Evolutionary conservation across 1,140 invertebrate genomes (phyloP).

Genomic region (Drosophila mayri): DNA sequence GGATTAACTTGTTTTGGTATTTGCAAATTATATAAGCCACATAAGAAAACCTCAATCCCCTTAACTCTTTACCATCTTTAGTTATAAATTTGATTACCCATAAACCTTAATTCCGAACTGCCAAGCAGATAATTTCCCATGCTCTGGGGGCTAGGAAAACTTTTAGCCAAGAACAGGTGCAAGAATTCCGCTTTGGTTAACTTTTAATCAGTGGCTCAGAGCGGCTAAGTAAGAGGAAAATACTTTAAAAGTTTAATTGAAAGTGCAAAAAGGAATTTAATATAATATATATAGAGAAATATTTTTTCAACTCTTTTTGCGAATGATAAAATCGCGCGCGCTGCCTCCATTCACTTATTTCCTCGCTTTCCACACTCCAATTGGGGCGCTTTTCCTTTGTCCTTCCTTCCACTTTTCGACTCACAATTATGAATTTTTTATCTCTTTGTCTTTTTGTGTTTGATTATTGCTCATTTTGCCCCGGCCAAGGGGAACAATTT

Average conservation of each 20-base stretch:
- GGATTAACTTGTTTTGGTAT: background rate
- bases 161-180: slow-evolving; percentile 28
- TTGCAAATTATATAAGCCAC: too few species aligned
- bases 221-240: slow-evolving; percentile 2
- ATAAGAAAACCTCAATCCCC: background rate
- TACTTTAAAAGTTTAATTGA: slow-evolving; percentile 51
- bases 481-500: slow-evolving; percentile 33
- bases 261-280: slow-evolving; percentile 24
- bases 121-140: slow-evolving; percentile 14
- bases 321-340: slow-evolving; percentile 29
- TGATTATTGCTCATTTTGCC: slow-evolving; percentile 60
- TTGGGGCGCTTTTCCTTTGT: slow-evolving; percentile 23
- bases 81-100: background rate
- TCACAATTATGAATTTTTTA: slow-evolving; percentile 48
- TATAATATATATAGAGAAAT: background rate
- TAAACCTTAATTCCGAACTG: background rate
- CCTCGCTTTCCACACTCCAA: background rate
- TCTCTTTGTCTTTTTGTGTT: slow-evolving; percentile 17
- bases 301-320: slow-evolving; percentile 15
- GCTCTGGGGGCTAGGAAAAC: slow-evolving; percentile 13
- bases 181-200: slow-evolving; percentile 11
- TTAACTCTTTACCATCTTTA: background rate
- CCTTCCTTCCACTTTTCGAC: slow-evolving; percentile 13
- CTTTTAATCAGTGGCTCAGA: slow-evolving; percentile 34
- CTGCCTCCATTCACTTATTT: slow-evolving; percentile 15